Evolutionary conservation across 1,140 invertebrate genomes (phyloP).

Genomic region (Pentalonia nigronervosa): DNA sequence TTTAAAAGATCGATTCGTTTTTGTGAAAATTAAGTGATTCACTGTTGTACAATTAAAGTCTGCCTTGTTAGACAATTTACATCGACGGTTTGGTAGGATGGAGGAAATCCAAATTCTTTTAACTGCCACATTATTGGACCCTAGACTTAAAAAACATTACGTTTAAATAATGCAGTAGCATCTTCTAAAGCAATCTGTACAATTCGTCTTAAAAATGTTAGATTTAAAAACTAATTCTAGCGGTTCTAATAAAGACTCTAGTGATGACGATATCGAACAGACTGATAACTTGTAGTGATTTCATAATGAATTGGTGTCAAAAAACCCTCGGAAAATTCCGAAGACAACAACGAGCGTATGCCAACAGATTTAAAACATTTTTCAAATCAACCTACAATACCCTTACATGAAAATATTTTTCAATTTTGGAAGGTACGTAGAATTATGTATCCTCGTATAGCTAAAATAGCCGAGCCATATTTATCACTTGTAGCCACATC

Average conservation of each 20-base stretch:
- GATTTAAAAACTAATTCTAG: background rate
- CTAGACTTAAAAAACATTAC: background rate
- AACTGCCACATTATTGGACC: background rate
- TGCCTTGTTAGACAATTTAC: conserved; percentile 15
- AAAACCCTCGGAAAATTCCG: background rate
- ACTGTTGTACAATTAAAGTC: conserved; percentile 8
- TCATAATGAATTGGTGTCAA: conserved; percentile 35
- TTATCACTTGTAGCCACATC: background rate
- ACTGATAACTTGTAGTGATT: conserved; percentile 22
- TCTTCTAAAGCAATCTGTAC: background rate
- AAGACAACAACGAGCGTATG: too few relatives aligned
- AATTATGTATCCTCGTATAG: background rate
- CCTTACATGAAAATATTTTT: conserved; percentile 12
- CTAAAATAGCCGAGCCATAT: background rate
- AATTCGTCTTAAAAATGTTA: background rate
- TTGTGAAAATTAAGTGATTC: too few relatives aligned
- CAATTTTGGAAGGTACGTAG: conserved; percentile 14
- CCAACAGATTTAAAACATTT: background rate
- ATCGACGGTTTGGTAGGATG: background rate
- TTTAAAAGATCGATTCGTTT: too few relatives aligned
- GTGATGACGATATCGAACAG: conserved; percentile 18
- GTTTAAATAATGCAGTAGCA: background rate
- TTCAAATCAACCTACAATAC: conserved; percentile 22
- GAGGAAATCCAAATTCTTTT: conserved; percentile 30
- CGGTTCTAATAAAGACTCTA: conserved; percentile 13